Evolutionary conservation across 2,888 invertebrate species (phyloP), one percentile per base, ranked within the genome.

Genomic region (Embidobia sp.): DNA sequence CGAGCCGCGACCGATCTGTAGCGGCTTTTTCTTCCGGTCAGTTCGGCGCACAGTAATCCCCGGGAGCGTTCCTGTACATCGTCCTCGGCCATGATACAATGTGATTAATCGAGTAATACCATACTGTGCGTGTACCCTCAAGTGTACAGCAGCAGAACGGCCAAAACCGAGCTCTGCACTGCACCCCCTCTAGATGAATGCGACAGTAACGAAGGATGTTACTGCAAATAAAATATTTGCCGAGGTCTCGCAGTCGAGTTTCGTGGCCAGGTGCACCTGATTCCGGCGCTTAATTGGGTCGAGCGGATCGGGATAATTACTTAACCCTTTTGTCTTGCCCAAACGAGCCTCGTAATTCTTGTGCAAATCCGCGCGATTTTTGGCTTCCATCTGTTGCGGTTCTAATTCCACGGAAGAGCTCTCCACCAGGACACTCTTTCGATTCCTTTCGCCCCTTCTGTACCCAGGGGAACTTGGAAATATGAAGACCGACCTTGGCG

Each of bases 101-200:
- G 85, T 84, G 86, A 86, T 86, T 87, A 86, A 85, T 84, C 83
- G 83, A 81, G 85, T 85, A 86, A 87, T 84, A 81, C 84, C 74
- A 61, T 59, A 72, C 67, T 53, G 76, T 78, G 77, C 78, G 63
- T 77, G 79, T 79, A 78, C 51, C 77, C 73, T 77, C 77, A 49
- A 67, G 79, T 55, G 77, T 46, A 59, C 40, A 49, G 73, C 66
- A 31, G 66, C 67, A 75, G 37, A 61, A n/a, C n/a, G n/a, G 64
- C 79, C 61, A 76, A 79, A 82, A 66, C 79, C 74, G 63, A 73
- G 53, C 55, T 57, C 49, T n/a, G 53, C 49, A 59, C 29, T 61
- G 78, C 42, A 70, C 42, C 63, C 40, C 16, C 46, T 15, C 49
- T 44, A n/a, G 27, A 75, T 75, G 53, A 63, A 70, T 49, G 53